Evolutionary conservation across 2,113 vertebrate genomes (phyloP), one percentile per base, ranked within the genome.

Genomic region (Oncorhynchus gorbuscha): DNA sequence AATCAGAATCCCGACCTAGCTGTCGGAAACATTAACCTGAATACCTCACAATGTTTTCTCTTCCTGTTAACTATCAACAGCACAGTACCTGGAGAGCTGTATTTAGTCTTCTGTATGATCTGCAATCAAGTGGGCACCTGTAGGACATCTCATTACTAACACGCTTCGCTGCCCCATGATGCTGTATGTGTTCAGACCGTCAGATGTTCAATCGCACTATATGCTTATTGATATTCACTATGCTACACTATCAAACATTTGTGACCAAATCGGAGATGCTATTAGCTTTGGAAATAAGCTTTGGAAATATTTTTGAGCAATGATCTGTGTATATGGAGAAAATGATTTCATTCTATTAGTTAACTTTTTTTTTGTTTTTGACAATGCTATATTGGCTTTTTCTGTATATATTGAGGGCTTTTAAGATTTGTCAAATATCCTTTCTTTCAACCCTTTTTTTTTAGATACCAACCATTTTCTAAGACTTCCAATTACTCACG

Each of bases 351-450:
- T 89, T 80, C 73, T 81, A 73, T 83, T 80, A 74, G 71, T 84
- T 86, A 64, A 83, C 78, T 35, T 79, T 71, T 84, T 84, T 66
- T 83, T 74, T 84, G 72, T 85, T 86, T 78, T 87, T 89, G 87
- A 89, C 71, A 87, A 89, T 89, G 87, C 87, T 90, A 84, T 87
- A 87, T 92, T 88, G 83, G 91, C 87, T 88, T 92, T 87, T 86
- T 87, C 76, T 94, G 92, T 94, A 94, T 88, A 94, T 93, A 93
- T 85, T 84, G 92, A 93, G 90, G 90, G 90, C 89, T 93, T 93
- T 94, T 94, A 93, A 91, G 86, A 85, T 90, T 84, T 86, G 85
- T 91, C 90, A 89, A 88, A 90, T 90, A 78, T 91, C 90, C 86
- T 86, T 89, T 90, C 89, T 87, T 87, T 90, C 91, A 88, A 90